phyloP scores from a whole-genome alignment of 2,888 invertebrate species.

The Stenichneumon culpator region DNA sequence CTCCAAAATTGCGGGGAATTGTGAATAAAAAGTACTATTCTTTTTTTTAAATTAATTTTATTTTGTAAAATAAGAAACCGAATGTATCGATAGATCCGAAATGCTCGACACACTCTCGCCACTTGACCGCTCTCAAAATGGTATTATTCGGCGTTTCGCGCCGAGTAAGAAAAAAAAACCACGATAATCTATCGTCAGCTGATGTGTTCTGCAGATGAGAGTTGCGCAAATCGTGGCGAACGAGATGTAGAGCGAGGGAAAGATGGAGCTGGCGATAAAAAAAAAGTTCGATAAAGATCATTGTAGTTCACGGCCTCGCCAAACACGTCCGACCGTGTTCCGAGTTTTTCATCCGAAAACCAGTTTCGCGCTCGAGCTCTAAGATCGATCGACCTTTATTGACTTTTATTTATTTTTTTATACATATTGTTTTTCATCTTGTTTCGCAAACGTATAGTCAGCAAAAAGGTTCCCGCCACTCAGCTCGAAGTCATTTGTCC shows the following conservation, averaged over 20 bases:
- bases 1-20: constrained; percentile 17
- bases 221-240: not conserved
- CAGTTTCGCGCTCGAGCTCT: constrained; percentile 28
- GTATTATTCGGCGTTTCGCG: not conserved
- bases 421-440: constrained; percentile 1
- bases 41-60: too few species aligned
- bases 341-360: constrained; percentile 36
- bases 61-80: not conserved
- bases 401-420: not conserved
- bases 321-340: constrained; percentile 3
- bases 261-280: constrained; percentile 7
- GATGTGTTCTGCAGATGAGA: constrained; percentile 1
- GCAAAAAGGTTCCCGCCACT: not conserved
- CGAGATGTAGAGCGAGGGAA: not conserved
- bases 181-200: not conserved
- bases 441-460: not conserved
- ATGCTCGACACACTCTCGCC: constrained; percentile 15
- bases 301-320: constrained; percentile 25
- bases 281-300: constrained; percentile 53
- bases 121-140: not conserved
- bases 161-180: not conserved
- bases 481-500: not conserved
- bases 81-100: constrained; percentile 29
- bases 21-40: not conserved
- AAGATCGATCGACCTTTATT: constrained; percentile 7